phyloP scores from a whole-genome alignment of 2,888 invertebrate genomes.

The Poecilobothrus nobilitatus region DNA sequence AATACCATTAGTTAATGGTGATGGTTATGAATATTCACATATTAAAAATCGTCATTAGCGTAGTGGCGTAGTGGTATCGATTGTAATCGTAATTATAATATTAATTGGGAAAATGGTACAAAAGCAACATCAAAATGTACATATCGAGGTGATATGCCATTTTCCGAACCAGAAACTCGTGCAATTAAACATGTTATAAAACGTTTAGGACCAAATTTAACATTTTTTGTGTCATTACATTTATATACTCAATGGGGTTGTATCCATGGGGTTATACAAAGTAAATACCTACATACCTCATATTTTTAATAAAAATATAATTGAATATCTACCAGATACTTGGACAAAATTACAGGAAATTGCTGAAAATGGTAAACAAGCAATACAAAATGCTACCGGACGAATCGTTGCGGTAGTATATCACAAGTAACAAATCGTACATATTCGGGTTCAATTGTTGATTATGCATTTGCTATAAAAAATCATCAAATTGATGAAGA shows the following conservation, averaged over 20 bases:
- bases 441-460: constrained; percentile 39
- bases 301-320: no score
- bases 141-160: constrained; percentile 39
- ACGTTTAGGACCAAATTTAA: constrained; percentile 31
- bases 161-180: constrained; percentile 41
- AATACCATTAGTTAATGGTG: constrained; percentile 60
- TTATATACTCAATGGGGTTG: constrained; percentile 41
- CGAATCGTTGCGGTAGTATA: constrained; percentile 39
- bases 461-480: constrained; percentile 39
- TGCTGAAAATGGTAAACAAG: constrained; percentile 36
- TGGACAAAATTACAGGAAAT: constrained; percentile 34
- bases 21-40: constrained; percentile 60
- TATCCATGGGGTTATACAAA: constrained; percentile 41
- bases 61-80: constrained; percentile 49
- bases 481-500: constrained; percentile 38
- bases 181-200: constrained; percentile 35
- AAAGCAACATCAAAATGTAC: constrained; percentile 32
- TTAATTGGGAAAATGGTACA: constrained; percentile 47
- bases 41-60: constrained; percentile 51
- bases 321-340: constrained; percentile 30
- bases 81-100: constrained; percentile 59
- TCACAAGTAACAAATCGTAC: constrained; percentile 34
- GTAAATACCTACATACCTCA: constrained; percentile 28
- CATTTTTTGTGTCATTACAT: constrained; percentile 41
- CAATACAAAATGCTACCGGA: constrained; percentile 37